Percentiles rank a stretch among this genome's conserved stretches.
phyloP scores from a whole-genome alignment of 2,888 invertebrate species.

The Monoplex corrugatus region DNA sequence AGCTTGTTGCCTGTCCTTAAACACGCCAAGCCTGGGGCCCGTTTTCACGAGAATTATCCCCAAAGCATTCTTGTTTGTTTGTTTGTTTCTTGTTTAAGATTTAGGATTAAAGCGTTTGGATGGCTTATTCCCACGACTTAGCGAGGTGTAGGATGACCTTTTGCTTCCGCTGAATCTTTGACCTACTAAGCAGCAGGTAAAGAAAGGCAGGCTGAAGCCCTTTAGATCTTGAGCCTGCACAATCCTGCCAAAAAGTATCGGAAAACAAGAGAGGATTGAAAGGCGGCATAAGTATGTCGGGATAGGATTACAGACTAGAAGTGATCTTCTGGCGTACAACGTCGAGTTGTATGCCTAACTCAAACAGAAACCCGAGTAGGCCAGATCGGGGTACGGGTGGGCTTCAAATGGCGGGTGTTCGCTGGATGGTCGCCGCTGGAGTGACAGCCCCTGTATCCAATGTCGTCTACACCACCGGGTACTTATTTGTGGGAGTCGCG shows the following conservation, averaged over 20 bases:
- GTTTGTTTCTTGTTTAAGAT: conserved; percentile 45
- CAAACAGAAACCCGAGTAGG: conserved; percentile 49
- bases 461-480: conserved; percentile 42
- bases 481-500: conserved; percentile 39
- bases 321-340: conserved; percentile 44
- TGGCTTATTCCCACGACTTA: conserved; percentile 46
- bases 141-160: conserved; percentile 49
- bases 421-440: conserved; percentile 45
- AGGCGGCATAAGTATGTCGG: conserved; percentile 34
- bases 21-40: conserved; percentile 41
- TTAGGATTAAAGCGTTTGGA: conserved; percentile 50
- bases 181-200: conserved; percentile 27
- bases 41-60: conserved; percentile 45
- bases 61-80: conserved; percentile 48
- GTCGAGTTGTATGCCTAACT: conserved; percentile 50
- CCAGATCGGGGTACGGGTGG: conserved; percentile 50
- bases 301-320: conserved; percentile 39
- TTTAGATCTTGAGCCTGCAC: conserved; percentile 12
- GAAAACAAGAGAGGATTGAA: conserved; percentile 22
- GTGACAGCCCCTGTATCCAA: conserved; percentile 46
- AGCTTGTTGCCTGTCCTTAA: conserved; percentile 24
- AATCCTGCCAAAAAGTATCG: conserved; percentile 32
- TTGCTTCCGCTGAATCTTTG: conserved; percentile 41
- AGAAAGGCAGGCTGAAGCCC: conserved; percentile 10
- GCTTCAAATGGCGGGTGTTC: conserved; percentile 44